phyloP scores from a whole-genome alignment of 2,113 vertebrate species.

The Megaceryle maxima region DNA sequence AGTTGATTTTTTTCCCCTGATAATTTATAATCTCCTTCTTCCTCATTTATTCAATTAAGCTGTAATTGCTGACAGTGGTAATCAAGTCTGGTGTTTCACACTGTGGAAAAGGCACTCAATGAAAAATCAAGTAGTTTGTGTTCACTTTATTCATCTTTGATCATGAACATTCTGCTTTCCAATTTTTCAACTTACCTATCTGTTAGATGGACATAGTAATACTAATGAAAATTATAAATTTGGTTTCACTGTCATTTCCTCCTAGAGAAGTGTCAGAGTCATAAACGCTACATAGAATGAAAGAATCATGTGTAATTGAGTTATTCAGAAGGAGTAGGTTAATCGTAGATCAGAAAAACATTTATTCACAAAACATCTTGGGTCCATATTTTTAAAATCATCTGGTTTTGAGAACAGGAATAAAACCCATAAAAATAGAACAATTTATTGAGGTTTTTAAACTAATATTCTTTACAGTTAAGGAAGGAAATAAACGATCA shows the following conservation, averaged over 20 bases:
- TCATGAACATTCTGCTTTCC: not conserved
- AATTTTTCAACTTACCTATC: not conserved
- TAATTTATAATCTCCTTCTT: constrained; percentile 18
- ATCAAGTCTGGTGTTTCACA: constrained; percentile 17
- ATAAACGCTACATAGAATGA: not conserved
- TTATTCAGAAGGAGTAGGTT: not conserved
- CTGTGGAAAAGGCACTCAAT: not conserved
- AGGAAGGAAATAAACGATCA: not conserved
- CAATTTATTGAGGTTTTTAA: not conserved
- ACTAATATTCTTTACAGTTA: not conserved
- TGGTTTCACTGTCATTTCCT: not conserved
- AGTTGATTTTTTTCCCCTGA: not conserved
- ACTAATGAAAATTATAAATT: not conserved
- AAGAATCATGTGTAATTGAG: accelerated
- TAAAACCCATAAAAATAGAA: not conserved
- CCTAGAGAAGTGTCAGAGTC: not conserved
- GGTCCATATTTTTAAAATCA: not conserved
- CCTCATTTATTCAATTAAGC: constrained; percentile 25
- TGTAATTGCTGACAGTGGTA: not conserved
- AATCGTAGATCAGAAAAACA: not conserved
- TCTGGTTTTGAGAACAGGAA: not conserved
- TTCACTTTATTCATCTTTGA: not conserved
- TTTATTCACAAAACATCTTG: not conserved
- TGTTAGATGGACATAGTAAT: not conserved
- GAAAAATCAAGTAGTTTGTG: not conserved